Conservation (phyloP, 2,113 vertebrate genomes). For the Solenodon paradoxus region DNA sequence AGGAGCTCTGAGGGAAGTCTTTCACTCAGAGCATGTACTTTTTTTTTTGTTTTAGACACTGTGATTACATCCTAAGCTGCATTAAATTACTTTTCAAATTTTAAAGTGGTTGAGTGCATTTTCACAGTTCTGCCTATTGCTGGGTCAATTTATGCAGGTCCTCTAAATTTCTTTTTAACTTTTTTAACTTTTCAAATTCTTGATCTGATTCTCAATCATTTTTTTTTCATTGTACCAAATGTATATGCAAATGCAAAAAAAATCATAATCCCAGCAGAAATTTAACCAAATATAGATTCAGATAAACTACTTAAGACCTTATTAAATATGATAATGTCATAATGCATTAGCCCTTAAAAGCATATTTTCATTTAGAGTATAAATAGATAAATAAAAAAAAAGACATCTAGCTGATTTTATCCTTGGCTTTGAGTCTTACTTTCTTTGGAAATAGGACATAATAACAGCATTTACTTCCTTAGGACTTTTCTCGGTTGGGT, state of each 20-base stretch:
- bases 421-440: background rate
- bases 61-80: background rate
- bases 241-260: background rate
- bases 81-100: background rate
- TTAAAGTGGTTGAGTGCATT: background rate
- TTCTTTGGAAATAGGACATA: constrained; percentile 47
- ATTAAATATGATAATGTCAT: background rate
- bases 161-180: background rate
- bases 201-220: background rate
- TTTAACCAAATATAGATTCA: background rate
- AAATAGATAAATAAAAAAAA: background rate
- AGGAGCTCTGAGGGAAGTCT: background rate
- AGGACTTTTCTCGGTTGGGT: constrained; percentile 23
- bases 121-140: background rate
- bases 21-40: background rate
- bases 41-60: background rate
- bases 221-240: background rate
- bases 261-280: background rate
- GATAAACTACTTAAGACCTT: background rate
- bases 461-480: constrained; percentile 4
- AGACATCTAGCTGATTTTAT: background rate
- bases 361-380: background rate
- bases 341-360: background rate
- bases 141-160: background rate
- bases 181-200: background rate